Evolutionary conservation across 2,888 invertebrate genomes (phyloP).

Genomic region (Apeira syringaria): DNA sequence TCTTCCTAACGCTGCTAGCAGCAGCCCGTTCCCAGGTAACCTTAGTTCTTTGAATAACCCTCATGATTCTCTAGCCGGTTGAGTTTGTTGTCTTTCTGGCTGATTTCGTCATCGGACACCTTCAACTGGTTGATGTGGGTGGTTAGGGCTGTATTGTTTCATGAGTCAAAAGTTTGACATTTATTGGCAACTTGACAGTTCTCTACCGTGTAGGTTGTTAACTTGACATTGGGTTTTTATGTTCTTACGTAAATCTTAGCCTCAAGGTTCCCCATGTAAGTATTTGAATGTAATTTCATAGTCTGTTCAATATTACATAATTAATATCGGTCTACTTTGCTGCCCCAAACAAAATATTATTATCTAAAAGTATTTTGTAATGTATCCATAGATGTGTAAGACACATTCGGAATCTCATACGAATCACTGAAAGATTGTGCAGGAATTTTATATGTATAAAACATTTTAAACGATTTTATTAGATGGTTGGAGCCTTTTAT

Average conservation of each 20-base stretch:
- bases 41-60: slow-evolving; percentile 15
- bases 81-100: slow-evolving; percentile 31
- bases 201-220: slow-evolving; percentile 4
- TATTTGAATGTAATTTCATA: slow-evolving; percentile 11
- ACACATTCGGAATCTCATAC: too few species aligned
- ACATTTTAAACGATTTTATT: too few species aligned
- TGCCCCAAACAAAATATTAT: too few species aligned
- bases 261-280: not conserved
- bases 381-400: too few species aligned
- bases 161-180: slow-evolving; percentile 21
- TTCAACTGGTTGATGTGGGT: slow-evolving; percentile 28
- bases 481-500: too few species aligned
- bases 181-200: slow-evolving; percentile 5
- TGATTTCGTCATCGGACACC: slow-evolving; percentile 34
- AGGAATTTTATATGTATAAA: too few species aligned
- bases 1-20: slow-evolving; percentile 57
- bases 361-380: too few species aligned
- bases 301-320: too few species aligned
- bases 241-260: slow-evolving; percentile 7
- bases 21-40: slow-evolving; percentile 63
- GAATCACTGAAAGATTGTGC: too few species aligned
- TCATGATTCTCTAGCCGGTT: slow-evolving; percentile 27
- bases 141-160: slow-evolving; percentile 21
- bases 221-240: slow-evolving; percentile 18
- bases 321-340: too few species aligned